Percentiles rank a stretch among this genome's conserved stretches.
These are phyloP conservation scores for Zapornia atra DNA, from an alignment of 2,113 vertebrate genomes.

Conservation along the genomic window DNA sequence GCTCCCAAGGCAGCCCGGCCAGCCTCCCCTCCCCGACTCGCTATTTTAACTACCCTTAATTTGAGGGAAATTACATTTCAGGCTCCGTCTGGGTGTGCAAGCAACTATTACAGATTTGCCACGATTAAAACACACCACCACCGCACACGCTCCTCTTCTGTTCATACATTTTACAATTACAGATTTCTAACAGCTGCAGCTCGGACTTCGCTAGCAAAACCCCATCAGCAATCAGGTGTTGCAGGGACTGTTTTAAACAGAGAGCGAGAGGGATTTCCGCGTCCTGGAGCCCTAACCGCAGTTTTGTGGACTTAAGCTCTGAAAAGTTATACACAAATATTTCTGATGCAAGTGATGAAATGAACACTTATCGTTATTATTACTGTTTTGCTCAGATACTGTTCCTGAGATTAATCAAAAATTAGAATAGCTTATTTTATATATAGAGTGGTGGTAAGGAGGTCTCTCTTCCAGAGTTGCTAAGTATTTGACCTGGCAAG, in stretches of 20 bases:
- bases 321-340: not conserved
- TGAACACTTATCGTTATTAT: not conserved
- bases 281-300: not conserved
- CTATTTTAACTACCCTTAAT: not conserved
- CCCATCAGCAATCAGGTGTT: not conserved
- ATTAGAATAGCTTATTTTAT: slow-evolving; percentile 8
- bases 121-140: not conserved
- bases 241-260: not conserved
- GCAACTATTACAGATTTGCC: not conserved
- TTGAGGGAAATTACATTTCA: slow-evolving; percentile 20
- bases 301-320: not conserved
- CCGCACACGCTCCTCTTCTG: not conserved
- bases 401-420: not conserved
- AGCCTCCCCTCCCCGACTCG: not conserved
- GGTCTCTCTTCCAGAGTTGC: not conserved
- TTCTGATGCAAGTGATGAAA: not conserved
- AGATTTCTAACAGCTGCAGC: not conserved
- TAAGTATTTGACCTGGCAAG: slow-evolving; percentile 54
- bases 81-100: not conserved
- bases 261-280: not conserved
- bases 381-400: not conserved
- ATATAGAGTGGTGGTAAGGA: not conserved
- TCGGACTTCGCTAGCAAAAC: not conserved
- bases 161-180: not conserved
- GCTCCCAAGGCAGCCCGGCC: not conserved